phyloP scores from a whole-genome alignment of 1,140 invertebrate genomes.

The Bacillus rossius region DNA sequence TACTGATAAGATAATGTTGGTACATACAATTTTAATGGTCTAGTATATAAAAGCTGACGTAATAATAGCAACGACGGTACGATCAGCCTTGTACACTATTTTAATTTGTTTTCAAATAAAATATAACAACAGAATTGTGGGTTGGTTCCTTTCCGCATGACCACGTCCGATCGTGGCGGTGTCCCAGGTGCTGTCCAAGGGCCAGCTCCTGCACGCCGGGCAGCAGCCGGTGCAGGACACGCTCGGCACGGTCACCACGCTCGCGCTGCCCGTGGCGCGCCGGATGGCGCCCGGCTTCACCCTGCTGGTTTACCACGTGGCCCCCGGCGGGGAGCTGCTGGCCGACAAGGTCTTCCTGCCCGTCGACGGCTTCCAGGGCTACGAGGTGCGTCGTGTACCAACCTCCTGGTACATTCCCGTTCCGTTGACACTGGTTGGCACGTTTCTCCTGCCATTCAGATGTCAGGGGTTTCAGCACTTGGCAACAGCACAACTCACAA shows the following conservation, averaged over 20 bases:
- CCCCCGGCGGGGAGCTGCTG: slow-evolving; percentile 45
- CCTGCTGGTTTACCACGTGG: slow-evolving; percentile 49
- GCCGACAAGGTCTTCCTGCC: slow-evolving; percentile 52
- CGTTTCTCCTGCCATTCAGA: too few relatives aligned
- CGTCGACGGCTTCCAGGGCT: slow-evolving; percentile 46
- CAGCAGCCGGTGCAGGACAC: slow-evolving; percentile 29
- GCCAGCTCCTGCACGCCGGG: slow-evolving; percentile 38
- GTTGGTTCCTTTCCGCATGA: too few relatives aligned
- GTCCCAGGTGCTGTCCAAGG: slow-evolving; percentile 43
- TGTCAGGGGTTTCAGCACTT: too few relatives aligned
- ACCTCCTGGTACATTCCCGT: not conserved
- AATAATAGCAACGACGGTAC: too few relatives aligned
- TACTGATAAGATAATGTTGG: too few relatives aligned
- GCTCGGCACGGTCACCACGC: slow-evolving; percentile 36
- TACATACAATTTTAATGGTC: too few relatives aligned
- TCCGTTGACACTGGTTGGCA: too few relatives aligned
- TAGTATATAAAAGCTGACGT: too few relatives aligned
- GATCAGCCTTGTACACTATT: too few relatives aligned
- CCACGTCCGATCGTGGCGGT: slow-evolving; percentile 4
- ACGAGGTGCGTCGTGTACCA: slow-evolving; percentile 38
- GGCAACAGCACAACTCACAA: too few relatives aligned
- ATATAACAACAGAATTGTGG: too few relatives aligned
- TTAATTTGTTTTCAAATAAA: too few relatives aligned
- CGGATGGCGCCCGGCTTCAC: slow-evolving; percentile 56
- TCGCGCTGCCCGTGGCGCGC: slow-evolving; percentile 41